These are phyloP conservation scores for Heterohyrax brucei DNA, from an alignment of 2,797 vertebrate species.

Conservation along the genomic window DNA sequence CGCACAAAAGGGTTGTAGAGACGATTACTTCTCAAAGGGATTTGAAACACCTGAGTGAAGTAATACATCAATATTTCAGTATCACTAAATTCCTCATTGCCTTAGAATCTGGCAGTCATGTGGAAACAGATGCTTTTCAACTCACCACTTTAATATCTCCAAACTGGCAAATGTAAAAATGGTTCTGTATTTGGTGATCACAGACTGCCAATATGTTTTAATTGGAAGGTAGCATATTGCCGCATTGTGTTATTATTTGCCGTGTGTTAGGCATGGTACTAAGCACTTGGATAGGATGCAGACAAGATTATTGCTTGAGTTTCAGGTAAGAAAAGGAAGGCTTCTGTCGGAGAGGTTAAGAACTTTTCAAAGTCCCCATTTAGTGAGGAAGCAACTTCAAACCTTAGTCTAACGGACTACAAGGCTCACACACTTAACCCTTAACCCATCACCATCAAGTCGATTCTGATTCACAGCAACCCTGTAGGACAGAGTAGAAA, in stretches of 20 bases:
- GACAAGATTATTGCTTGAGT: neutral
- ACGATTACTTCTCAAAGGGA: neutral
- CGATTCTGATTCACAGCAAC: too few species aligned
- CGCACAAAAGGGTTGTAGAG: neutral
- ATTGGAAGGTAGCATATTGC: neutral
- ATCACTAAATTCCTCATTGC: neutral
- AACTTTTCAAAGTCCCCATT: neutral
- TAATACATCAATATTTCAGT: constrained; percentile 10
- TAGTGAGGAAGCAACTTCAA: neutral
- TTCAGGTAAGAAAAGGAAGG: neutral
- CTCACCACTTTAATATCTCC: constrained; percentile 30
- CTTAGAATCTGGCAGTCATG: constrained; percentile 31
- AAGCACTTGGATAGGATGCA: neutral
- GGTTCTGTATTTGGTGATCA: neutral
- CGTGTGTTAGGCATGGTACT: neutral
- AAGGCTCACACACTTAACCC: neutral
- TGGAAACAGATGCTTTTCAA: constrained; percentile 35
- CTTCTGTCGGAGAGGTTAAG: neutral
- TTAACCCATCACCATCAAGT: neutral
- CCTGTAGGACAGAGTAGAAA: too few species aligned
- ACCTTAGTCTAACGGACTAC: neutral
- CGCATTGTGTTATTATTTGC: constrained; percentile 2
- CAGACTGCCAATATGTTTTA: neutral
- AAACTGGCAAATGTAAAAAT: constrained; percentile 40
- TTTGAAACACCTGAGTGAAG: neutral